Evolutionary conservation across 2,888 invertebrate genomes (phyloP).

Genomic region (Apantesis nais): DNA sequence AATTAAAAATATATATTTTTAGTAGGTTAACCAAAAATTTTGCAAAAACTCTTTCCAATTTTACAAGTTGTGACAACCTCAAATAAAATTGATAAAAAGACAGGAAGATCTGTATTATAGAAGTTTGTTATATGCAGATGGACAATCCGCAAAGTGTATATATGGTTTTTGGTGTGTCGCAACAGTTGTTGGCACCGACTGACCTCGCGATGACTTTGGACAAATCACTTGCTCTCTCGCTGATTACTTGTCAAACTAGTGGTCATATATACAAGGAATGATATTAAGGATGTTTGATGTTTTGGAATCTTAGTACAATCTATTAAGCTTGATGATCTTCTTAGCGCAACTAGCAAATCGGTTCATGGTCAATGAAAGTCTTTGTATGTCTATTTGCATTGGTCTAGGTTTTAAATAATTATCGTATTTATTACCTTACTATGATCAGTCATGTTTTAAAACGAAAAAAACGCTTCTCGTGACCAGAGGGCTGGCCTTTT

Average conservation of each 20-base stretch:
- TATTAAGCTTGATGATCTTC: neutral
- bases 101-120: neutral
- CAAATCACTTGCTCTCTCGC: slow-evolving; percentile 3
- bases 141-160: neutral
- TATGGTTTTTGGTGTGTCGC: slow-evolving; percentile 26
- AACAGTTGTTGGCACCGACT: slow-evolving; percentile 47
- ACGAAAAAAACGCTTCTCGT: too few relatives aligned
- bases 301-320: neutral
- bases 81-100: too few relatives aligned
- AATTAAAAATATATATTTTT: too few relatives aligned
- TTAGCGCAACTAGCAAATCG: neutral
- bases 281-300: too few relatives aligned
- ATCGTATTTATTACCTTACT: too few relatives aligned
- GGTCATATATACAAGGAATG: too few relatives aligned
- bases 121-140: neutral
- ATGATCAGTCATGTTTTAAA: too few relatives aligned
- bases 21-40: too few relatives aligned
- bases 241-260: neutral
- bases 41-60: neutral
- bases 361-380: neutral
- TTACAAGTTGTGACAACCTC: too few relatives aligned
- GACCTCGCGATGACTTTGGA: slow-evolving; percentile 53
- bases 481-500: too few relatives aligned
- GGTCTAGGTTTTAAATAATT: neutral
- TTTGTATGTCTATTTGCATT: neutral